Percentiles rank a stretch among this genome's conserved stretches.
These are phyloP conservation scores for Zosterops pallidus DNA, from an alignment of 2,113 vertebrate species.

Conservation along the genomic window DNA sequence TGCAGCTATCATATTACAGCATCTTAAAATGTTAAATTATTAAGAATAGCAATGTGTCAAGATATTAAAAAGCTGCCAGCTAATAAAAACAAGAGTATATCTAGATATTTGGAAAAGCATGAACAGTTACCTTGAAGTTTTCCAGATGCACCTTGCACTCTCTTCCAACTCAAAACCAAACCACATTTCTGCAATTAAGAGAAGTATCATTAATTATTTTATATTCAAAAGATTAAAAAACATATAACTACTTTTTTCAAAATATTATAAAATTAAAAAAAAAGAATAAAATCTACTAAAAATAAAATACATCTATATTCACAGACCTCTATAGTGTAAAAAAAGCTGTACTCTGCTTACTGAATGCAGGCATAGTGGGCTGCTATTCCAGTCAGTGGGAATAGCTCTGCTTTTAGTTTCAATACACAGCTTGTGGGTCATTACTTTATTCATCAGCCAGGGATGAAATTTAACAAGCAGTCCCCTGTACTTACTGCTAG, in stretches of 20 bases:
- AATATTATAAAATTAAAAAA: not conserved
- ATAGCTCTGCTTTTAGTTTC: not conserved
- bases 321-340: not conserved
- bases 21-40: not conserved
- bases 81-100: not conserved
- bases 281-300: not conserved
- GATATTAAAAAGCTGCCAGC: not conserved
- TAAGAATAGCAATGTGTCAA: not conserved
- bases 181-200: constrained; percentile 90
- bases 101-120: not conserved
- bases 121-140: constrained; percentile 92
- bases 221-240: not conserved
- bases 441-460: not conserved
- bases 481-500: constrained; percentile 84
- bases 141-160: constrained; percentile 98
- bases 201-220: not conserved
- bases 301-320: not conserved
- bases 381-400: not conserved
- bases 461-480: not conserved
- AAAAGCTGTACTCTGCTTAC: not conserved
- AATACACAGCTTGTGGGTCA: not conserved
- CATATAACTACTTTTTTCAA: not conserved
- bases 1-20: not conserved
- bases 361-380: not conserved
- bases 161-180: constrained; percentile 98